Percentiles rank a stretch among this genome's conserved stretches.
Conservation (phyloP, 2,888 invertebrate genomes). For the Endotricha flammealis region DNA sequence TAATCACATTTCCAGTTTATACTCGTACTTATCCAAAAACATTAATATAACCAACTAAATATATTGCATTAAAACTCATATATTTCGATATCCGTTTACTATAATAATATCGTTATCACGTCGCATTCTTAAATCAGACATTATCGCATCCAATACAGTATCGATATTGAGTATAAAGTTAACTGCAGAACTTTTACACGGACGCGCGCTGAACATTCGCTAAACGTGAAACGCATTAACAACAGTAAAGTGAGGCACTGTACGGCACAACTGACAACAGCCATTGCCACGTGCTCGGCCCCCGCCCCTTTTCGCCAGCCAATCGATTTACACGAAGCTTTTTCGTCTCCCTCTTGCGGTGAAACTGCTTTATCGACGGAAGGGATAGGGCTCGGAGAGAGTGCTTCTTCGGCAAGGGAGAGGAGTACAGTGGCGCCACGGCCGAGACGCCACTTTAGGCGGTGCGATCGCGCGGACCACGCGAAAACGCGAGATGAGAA, state of each 20-base stretch:
- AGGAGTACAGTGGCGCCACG: constrained; percentile 55
- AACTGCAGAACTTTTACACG: constrained; percentile 31
- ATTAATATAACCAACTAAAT: too few species aligned
- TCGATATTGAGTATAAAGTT: constrained; percentile 22
- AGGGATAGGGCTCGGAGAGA: constrained; percentile 36
- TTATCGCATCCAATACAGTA: too few species aligned
- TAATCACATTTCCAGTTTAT: too few species aligned
- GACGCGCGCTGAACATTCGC: constrained; percentile 38
- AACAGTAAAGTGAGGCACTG: constrained; percentile 44
- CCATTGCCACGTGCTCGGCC: constrained; percentile 62
- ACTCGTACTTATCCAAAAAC: too few species aligned
- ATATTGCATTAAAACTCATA: too few species aligned
- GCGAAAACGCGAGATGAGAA: constrained; percentile 61
- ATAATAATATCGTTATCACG: constrained; percentile 9
- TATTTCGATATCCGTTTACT: background rate
- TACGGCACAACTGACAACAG: constrained; percentile 45
- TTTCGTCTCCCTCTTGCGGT: constrained; percentile 48
- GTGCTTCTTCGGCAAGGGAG: constrained; percentile 35
- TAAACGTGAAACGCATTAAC: constrained; percentile 41
- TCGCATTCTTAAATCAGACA: constrained; percentile 11
- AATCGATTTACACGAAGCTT: constrained; percentile 63
- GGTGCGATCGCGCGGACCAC: constrained; percentile 44
- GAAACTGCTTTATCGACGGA: constrained; percentile 63
- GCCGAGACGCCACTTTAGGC: constrained; percentile 41
- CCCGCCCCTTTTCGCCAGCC: constrained; percentile 67